Percentiles rank a stretch among this genome's conserved stretches.
Evolutionary conservation across 64 coral and sea anemone genomes (phyloP).

Genomic region (Trachythela sp.): DNA sequence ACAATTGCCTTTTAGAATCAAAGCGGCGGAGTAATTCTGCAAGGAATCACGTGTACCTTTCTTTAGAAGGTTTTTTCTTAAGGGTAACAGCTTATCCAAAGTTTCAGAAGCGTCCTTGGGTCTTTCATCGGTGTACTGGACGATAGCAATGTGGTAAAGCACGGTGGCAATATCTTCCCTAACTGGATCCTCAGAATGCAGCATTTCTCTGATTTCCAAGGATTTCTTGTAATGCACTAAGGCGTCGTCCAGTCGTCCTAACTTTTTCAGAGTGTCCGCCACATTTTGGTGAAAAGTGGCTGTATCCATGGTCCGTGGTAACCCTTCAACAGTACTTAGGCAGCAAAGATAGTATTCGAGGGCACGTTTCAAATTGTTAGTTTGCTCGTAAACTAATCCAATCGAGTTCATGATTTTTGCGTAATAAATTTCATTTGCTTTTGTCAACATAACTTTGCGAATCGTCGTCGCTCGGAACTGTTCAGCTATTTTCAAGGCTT

Average conservation of each 20-base stretch:
- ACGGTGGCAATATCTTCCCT: conserved; percentile 11
- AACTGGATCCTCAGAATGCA: background rate
- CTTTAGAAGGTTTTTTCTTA: background rate
- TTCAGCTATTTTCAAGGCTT: background rate
- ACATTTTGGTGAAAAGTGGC: conserved; percentile 3
- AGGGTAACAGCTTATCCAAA: background rate
- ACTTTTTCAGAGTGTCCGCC: background rate
- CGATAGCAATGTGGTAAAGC: background rate
- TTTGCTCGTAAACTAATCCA: background rate
- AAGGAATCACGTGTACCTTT: background rate
- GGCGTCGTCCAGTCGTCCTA: background rate
- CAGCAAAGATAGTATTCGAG: background rate
- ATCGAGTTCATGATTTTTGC: background rate
- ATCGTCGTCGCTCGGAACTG: background rate
- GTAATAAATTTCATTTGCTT: background rate
- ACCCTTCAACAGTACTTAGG: background rate
- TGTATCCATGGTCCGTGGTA: background rate
- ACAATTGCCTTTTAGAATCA: background rate
- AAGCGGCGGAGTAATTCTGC: background rate
- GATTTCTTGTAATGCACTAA: conserved; percentile 14
- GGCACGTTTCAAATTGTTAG: background rate
- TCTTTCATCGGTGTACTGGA: background rate
- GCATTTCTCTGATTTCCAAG: conserved; percentile 16
- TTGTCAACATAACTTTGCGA: background rate
- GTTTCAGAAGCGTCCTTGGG: background rate